Conservation (phyloP, 2,797 vertebrate genomes). For the Perodicticus potto region DNA sequence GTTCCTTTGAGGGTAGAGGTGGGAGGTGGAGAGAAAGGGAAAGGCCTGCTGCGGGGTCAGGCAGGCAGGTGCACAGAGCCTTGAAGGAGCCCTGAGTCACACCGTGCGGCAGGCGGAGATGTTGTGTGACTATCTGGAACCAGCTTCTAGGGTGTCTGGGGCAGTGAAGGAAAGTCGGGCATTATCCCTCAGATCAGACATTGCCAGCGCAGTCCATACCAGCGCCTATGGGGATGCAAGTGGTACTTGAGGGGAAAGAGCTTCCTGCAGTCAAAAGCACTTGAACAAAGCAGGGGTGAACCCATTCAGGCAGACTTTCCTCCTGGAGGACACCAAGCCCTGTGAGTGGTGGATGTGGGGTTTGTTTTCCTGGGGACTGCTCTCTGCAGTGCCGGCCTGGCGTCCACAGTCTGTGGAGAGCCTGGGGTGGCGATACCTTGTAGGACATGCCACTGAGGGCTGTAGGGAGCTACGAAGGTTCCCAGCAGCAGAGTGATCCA, state of each 20-base stretch:
- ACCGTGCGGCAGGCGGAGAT: not conserved
- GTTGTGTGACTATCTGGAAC: not conserved
- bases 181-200: not conserved
- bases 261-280: not conserved
- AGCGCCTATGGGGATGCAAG: not conserved
- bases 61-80: not conserved
- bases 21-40: not conserved
- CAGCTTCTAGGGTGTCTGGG: not conserved
- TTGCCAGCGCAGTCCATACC: not conserved
- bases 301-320: too few relatives aligned
- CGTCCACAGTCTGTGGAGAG: not conserved
- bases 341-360: rapidly evolving
- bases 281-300: not conserved
- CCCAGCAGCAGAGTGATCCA: not conserved
- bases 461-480: not conserved
- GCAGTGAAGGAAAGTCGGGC: not conserved
- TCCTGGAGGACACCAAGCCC: not conserved
- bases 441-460: too few relatives aligned
- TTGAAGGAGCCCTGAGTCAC: not conserved
- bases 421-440: too few relatives aligned
- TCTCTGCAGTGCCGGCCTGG: too few relatives aligned
- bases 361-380: not conserved
- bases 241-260: not conserved
- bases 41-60: too few relatives aligned
- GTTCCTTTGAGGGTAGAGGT: not conserved